Percentiles rank a stretch among this genome's conserved stretches.
phyloP scores from a whole-genome alignment of 1,140 invertebrate genomes.

The Acromyrmex charruanus region DNA sequence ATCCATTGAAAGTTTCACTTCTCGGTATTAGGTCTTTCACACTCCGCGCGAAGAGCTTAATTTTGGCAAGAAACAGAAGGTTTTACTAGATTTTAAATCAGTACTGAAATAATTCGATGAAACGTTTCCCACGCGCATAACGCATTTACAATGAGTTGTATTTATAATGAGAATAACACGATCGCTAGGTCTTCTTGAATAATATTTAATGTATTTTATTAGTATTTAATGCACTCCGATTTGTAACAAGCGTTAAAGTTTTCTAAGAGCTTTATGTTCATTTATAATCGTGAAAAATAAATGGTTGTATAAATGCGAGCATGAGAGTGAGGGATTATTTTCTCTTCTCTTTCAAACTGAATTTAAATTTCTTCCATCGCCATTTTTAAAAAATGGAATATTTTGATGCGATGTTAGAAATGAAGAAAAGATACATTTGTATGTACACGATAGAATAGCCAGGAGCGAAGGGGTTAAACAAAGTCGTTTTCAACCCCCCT shows the following conservation, averaged over 20 bases:
- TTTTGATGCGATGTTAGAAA: background rate
- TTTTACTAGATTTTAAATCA: background rate
- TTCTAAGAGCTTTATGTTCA: background rate
- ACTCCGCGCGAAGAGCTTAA: background rate
- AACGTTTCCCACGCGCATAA: too few species aligned
- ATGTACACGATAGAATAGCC: background rate
- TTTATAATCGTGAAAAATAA: background rate
- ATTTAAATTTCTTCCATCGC: background rate
- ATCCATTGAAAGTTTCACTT: conserved; percentile 26
- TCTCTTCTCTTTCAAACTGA: background rate
- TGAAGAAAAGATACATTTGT: conserved; percentile 32
- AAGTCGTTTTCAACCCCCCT: background rate
- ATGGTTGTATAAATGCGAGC: background rate
- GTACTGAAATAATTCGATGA: background rate
- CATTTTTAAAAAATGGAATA: background rate
- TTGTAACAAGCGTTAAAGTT: background rate
- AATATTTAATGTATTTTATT: background rate
- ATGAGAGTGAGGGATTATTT: background rate
- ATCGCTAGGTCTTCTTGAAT: background rate
- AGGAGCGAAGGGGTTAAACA: conserved; percentile 16
- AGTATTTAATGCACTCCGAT: background rate
- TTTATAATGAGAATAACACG: background rate
- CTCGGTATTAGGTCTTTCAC: conserved; percentile 9
- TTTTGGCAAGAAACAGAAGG: background rate
- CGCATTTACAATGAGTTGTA: background rate